phyloP scores from a whole-genome alignment of 2,113 vertebrate genomes.

The Balaeniceps rex region DNA sequence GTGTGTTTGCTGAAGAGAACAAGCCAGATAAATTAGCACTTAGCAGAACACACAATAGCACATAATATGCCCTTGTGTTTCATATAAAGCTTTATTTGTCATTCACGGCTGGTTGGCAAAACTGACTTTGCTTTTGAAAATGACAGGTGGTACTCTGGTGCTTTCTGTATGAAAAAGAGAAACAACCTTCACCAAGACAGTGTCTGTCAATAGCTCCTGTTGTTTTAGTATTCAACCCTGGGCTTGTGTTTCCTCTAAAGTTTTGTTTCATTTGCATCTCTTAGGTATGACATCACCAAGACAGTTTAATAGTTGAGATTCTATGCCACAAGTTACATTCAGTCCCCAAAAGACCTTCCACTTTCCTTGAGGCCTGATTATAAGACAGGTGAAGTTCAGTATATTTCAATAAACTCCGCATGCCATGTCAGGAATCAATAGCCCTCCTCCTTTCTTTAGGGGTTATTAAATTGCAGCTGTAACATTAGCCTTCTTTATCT shows the following conservation, averaged over 20 bases:
- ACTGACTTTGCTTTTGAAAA: conserved; percentile 85
- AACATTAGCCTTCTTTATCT: conserved; percentile 86
- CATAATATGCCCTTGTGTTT: conserved; percentile 85
- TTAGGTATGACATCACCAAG: conserved; percentile 56
- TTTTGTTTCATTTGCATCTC: conserved; percentile 71
- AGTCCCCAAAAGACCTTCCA: conserved; percentile 27
- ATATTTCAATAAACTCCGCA: conserved; percentile 77
- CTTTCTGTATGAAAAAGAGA: conserved; percentile 74
- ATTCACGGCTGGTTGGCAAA: conserved; percentile 84
- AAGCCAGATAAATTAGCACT: conserved; percentile 89
- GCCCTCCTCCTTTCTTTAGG: conserved; percentile 74
- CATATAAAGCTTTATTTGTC: conserved; percentile 84
- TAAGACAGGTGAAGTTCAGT: conserved; percentile 79
- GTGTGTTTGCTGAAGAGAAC: conserved; percentile 81
- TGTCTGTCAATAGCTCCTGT: conserved; percentile 73
- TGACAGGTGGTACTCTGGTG: conserved; percentile 86
- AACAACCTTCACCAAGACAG: conserved; percentile 73
- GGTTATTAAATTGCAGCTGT: conserved; percentile 87
- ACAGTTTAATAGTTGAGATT: conserved; percentile 56
- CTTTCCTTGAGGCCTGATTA: conserved; percentile 56
- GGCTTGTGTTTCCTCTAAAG: conserved; percentile 60
- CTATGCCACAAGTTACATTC: conserved; percentile 40
- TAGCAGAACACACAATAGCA: conserved; percentile 81
- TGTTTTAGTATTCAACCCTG: conserved; percentile 70
- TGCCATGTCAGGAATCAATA: conserved; percentile 85